Conservation (phyloP, 2,113 vertebrate species). For the Callochromis pleurospilus region DNA sequence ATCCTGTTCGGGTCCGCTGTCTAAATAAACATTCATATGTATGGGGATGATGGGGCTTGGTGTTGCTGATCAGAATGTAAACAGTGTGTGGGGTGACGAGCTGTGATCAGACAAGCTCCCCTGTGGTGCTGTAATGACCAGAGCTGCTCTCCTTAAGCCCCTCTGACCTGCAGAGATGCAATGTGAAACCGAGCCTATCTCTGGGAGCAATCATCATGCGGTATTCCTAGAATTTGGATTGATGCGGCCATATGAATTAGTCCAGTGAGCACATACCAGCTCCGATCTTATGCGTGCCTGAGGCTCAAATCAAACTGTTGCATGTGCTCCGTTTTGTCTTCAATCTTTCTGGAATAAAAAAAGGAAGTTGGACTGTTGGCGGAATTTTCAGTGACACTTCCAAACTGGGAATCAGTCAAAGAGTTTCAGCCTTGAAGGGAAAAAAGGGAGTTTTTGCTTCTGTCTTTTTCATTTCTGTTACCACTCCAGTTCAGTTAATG, state of each 20-base stretch:
- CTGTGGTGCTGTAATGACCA: constrained; percentile 7
- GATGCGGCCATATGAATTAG: constrained; percentile 46
- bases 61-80: constrained; percentile 39
- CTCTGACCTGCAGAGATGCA: background rate
- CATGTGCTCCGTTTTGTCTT: background rate
- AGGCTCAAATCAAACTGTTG: constrained; percentile 17
- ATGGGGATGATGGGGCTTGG: background rate
- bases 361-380: background rate
- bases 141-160: background rate
- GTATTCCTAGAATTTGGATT: constrained; percentile 61
- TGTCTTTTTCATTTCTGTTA: background rate
- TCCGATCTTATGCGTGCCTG: constrained; percentile 59
- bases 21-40: constrained; percentile 40
- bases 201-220: constrained; percentile 51
- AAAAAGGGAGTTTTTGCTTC: background rate
- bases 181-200: constrained; percentile 27
- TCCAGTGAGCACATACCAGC: constrained; percentile 34
- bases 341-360: background rate
- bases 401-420: background rate
- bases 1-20: constrained; percentile 17
- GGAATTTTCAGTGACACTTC: background rate
- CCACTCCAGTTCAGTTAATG: background rate
- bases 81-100: constrained; percentile 3
- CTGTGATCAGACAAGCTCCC: constrained; percentile 23
- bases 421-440: background rate